Evolutionary conservation across 53 echinoderm and acorn worm genomes (phyloP).

Genomic region (Astropecten irregularis): DNA sequence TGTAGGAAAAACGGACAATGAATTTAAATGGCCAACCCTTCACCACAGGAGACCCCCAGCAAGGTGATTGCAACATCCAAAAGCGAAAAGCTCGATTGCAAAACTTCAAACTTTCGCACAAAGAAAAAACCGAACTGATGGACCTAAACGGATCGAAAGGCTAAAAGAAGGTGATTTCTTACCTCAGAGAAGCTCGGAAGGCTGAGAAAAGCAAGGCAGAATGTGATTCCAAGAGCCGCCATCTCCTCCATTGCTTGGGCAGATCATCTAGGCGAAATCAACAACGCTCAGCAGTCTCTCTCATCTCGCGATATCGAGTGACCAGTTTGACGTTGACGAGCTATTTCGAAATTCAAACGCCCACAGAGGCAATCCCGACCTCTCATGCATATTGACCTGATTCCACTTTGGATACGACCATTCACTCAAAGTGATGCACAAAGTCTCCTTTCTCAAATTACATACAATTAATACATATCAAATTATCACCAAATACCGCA

Average conservation of each 20-base stretch:
- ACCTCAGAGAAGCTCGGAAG: constrained; percentile 46
- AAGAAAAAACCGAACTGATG: too few relatives aligned
- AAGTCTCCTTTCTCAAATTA: too few relatives aligned
- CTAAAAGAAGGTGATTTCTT: neutral
- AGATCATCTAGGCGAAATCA: neutral
- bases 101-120: neutral
- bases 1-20: constrained; percentile 4
- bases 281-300: neutral
- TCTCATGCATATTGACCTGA: constrained; percentile 5
- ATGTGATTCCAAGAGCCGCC: constrained; percentile 49
- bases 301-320: neutral
- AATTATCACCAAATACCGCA: too few relatives aligned
- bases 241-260: constrained; percentile 3
- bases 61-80: constrained; percentile 43
- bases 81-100: neutral
- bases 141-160: neutral
- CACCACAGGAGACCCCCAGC: constrained; percentile 24
- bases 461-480: too few relatives aligned
- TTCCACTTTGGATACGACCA: neutral
- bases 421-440: neutral
- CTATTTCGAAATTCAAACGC: constrained; percentile 59
- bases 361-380: constrained; percentile 40
- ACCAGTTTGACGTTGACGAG: neutral
- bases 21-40: constrained; percentile 40
- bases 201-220: constrained; percentile 20